Base-by-base conservation (phyloP, 2,113 vertebrate genomes). In the Oreocharis arfaki region DNA sequence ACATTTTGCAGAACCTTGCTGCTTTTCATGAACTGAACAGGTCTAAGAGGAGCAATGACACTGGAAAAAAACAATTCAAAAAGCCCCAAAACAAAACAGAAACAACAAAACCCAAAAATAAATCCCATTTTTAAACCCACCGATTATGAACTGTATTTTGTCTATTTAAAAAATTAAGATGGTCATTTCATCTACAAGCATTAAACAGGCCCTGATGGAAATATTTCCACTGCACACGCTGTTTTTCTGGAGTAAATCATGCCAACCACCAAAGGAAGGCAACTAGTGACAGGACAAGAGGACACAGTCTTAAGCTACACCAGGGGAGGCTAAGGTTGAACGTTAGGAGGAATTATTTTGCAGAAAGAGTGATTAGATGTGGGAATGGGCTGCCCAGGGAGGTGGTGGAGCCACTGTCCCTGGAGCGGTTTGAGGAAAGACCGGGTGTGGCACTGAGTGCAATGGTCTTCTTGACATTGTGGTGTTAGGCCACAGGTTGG, bases 191-290 rank as follows among this genome's bases (percentile, higher is more conserved):
- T 85, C 41, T 69, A 28, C 8, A 56, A 74, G 8, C 10, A 86
- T 47, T 44, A 53, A 92, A 37, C 12, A 81, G 11, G 7, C 46
- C 13, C 21, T 57, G 11, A 24, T 46, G n/a, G 28, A 16, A 35
- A 59, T 0, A 0, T 77, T 92, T 82, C 32, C 13, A 28, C 10
- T 21, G 11, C 14, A 77, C 2, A 32, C 0, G 0, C 15, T 70
- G 5, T 5, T 79, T 89, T 87, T 41, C 61, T 76, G 50, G 9
- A 61, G 6, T 11, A 14, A 79, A 79, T 56, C 46, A 86, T 11
- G 28, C 9, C 49, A 85, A 16, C 3, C 5, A 39, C 27, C 16
- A 71, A 22, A 67, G 20, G 33, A 89, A 77, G 32, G 5, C 30
- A 47, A 41, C 13, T 15, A 41, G 30, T 9, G 21, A 49, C 17